These are phyloP conservation scores for Diadegma fenestrale DNA, from an alignment of 2,888 invertebrate genomes.

Conservation along the genomic window DNA sequence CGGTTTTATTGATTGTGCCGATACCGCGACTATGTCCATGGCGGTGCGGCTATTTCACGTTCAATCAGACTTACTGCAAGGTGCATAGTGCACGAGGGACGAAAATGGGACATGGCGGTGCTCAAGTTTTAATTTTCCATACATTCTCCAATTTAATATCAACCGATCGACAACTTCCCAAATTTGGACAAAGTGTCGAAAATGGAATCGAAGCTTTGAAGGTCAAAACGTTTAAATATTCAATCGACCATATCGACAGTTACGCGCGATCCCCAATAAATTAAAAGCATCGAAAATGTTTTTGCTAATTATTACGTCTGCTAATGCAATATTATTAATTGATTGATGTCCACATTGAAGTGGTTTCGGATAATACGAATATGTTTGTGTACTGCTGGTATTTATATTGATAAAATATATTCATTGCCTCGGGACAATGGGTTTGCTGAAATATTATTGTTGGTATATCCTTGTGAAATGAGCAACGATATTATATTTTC, in stretches of 20 bases:
- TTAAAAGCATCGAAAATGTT: slow-evolving; percentile 43
- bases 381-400: background rate
- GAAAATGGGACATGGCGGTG: background rate
- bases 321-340: slow-evolving; percentile 55
- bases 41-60: slow-evolving; percentile 55
- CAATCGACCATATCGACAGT: background rate
- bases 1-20: slow-evolving; percentile 55
- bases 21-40: slow-evolving; percentile 10
- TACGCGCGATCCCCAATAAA: no score
- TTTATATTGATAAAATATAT: slow-evolving; percentile 28
- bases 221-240: background rate
- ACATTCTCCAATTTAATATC: no score
- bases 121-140: background rate
- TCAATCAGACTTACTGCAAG: slow-evolving; percentile 54
- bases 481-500: slow-evolving; percentile 36
- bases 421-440: slow-evolving; percentile 49
- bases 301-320: slow-evolving; percentile 40
- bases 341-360: slow-evolving; percentile 36
- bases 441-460: slow-evolving; percentile 50
- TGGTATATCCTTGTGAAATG: slow-evolving; percentile 13
- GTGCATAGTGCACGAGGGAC: background rate
- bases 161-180: no score
- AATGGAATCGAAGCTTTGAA: background rate
- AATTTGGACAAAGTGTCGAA: background rate
- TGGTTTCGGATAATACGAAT: slow-evolving; percentile 10